Evolutionary conservation across 1,140 invertebrate genomes (phyloP), one percentile per base, ranked within the genome.

Genomic region (Neuroterus valhalla): DNA sequence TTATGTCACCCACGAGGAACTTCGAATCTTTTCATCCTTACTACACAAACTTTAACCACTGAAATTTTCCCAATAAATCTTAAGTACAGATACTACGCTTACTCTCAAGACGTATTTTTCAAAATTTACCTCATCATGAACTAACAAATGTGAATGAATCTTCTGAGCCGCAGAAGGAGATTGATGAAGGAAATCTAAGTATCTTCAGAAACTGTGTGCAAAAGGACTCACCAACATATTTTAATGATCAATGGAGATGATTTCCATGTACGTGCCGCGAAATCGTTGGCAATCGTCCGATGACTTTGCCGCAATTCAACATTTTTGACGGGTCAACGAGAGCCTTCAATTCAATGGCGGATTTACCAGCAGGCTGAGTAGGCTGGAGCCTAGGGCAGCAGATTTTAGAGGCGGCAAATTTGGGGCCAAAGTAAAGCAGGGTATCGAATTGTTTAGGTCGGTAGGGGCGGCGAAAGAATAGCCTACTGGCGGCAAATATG

Each of bases 221-320:
- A 38, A 52, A 67, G 42, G 46, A 74, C 75, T 80, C 26, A 80
- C 84, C 80, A 23, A 78, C 50, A 38, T 77, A 76, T 75, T 80
- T 75, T 10, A 71, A 55, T 15, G 75, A 46, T 42, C 72, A 67
- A 11, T 76, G 38, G 8, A 81, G 74, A 38, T 73, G 74, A 67
- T 71, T 80, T 6, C 70, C 26, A 67, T 82, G 23, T 19, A 71
- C 72, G 26, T 81, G 74, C 52, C 82, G 78, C 26, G 81, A 76
- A 69, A 84, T 78, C 71, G 76, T 81, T 23, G 81, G 77, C 50
- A 84, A 76, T 71, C 80, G 78, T 26, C 78, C 78, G 55, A 82
- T 77, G 42, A 80, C 74, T 74, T 82, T 79, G 17, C 81, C 73
- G 68, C 74, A 84, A 72, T 80, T 82, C 62, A 86, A 81, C 84